A percentile compares a stretch with the other conserved stretches of the same genome.
These are phyloP conservation scores for Lepidotrigona ventralis DNA, from an alignment of 1,140 invertebrate genomes.

Conservation along the genomic window DNA sequence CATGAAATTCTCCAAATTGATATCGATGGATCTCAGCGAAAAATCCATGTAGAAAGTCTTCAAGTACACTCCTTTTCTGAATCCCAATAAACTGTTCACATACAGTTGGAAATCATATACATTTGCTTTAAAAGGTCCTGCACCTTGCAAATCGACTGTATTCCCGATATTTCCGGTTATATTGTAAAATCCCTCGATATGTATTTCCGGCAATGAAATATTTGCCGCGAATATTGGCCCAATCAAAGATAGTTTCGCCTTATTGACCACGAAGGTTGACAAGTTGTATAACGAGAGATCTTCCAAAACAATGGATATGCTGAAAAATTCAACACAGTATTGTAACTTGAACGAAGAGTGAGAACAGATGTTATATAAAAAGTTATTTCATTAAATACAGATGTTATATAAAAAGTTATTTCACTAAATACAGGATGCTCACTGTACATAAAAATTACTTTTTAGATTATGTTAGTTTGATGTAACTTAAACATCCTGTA, in stretches of 20 bases:
- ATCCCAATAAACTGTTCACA: slow-evolving; percentile 73
- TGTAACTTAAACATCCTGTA: neutral
- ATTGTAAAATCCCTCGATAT: slow-evolving; percentile 71
- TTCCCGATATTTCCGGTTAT: slow-evolving; percentile 71
- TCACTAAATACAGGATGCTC: neutral
- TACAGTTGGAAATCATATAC: slow-evolving; percentile 70
- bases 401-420: neutral
- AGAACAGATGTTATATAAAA: neutral
- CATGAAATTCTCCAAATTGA: slow-evolving; percentile 74
- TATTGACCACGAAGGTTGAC: slow-evolving; percentile 73
- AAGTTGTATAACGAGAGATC: slow-evolving; percentile 66
- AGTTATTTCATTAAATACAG: neutral
- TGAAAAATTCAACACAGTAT: slow-evolving; percentile 46
- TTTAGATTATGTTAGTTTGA: neutral
- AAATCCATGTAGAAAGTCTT: slow-evolving; percentile 76
- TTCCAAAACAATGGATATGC: slow-evolving; percentile 65
- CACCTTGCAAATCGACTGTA: slow-evolving; percentile 65
- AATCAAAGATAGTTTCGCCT: slow-evolving; percentile 72
- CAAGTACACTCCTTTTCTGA: slow-evolving; percentile 74
- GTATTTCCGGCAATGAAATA: slow-evolving; percentile 70
- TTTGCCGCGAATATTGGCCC: slow-evolving; percentile 74
- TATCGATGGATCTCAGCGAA: slow-evolving; percentile 64
- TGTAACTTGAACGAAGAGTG: neutral
- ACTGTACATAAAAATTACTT: neutral
- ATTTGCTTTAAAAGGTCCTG: slow-evolving; percentile 67